These are phyloP conservation scores for Alligator sinensis DNA, from an alignment of 2,113 vertebrate genomes.

Conservation along the genomic window DNA sequence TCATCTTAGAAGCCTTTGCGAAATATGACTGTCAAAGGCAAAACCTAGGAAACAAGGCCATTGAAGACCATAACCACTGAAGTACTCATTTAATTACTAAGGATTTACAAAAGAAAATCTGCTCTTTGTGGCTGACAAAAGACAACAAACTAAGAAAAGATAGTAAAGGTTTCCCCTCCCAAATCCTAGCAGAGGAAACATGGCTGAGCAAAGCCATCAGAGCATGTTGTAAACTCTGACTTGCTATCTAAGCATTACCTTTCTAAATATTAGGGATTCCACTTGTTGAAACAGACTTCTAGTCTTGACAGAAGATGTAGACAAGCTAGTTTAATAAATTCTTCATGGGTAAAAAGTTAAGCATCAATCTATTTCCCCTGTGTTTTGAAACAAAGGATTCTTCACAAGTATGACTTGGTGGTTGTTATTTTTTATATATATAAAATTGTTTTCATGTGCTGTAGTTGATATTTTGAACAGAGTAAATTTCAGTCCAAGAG, in stretches of 20 bases:
- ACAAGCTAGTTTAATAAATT: constrained; percentile 30
- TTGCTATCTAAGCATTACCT: constrained; percentile 57
- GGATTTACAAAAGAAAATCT: constrained; percentile 87
- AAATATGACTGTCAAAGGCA: constrained; percentile 86
- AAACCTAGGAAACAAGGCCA: constrained; percentile 84
- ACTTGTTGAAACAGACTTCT: constrained; percentile 66
- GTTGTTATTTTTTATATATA: neutral
- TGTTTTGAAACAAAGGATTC: neutral
- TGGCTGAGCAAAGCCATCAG: constrained; percentile 83
- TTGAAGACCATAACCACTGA: constrained; percentile 77
- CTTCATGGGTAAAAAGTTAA: neutral
- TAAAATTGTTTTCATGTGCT: neutral
- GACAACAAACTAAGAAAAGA: constrained; percentile 85
- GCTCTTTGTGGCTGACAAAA: constrained; percentile 86
- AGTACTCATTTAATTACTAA: constrained; percentile 87
- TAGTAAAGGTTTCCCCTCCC: constrained; percentile 76
- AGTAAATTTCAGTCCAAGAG: neutral
- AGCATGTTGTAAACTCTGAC: constrained; percentile 73
- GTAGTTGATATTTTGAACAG: neutral
- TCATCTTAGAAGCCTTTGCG: constrained; percentile 80
- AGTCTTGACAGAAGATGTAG: constrained; percentile 21
- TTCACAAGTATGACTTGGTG: neutral
- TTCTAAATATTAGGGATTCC: constrained; percentile 64
- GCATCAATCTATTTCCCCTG: neutral
- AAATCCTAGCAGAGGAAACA: constrained; percentile 82